Conservation (phyloP, 1,140 invertebrate species). For the Teleogryllus occipitalis region DNA sequence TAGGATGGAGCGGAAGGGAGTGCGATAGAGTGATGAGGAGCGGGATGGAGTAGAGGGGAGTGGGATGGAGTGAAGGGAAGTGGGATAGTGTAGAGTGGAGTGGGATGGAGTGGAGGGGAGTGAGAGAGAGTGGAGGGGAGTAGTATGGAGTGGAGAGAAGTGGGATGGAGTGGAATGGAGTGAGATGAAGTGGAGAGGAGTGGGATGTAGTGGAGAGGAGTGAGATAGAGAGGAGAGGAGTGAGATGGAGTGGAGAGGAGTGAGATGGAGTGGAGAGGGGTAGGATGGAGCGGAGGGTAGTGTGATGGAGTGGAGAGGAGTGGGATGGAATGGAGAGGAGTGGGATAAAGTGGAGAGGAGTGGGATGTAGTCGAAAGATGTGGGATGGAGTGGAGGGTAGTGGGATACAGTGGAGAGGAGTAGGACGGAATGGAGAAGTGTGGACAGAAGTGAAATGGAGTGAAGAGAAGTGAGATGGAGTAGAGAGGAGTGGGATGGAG, state of each 20-base stretch:
- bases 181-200: too few relatives aligned
- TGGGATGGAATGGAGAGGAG: conserved; percentile 10
- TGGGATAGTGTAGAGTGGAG: too few relatives aligned
- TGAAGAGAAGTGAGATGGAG: conserved; percentile 12
- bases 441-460: conserved; percentile 22
- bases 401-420: background rate
- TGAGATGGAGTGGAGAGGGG: conserved; percentile 13
- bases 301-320: conserved; percentile 1
- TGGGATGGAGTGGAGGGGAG: too few relatives aligned
- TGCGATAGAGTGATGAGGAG: too few relatives aligned
- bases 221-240: too few relatives aligned
- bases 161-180: too few relatives aligned
- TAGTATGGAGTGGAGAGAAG: too few relatives aligned
- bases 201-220: too few relatives aligned
- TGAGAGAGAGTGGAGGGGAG: too few relatives aligned
- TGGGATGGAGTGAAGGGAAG: too few relatives aligned
- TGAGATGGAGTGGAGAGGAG: conserved; percentile 23
- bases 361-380: conserved; percentile 12
- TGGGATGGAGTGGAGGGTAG: conserved; percentile 3
- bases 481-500: conserved; percentile 4
- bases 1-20: too few relatives aligned
- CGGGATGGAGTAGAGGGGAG: too few relatives aligned
- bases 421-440: conserved; percentile 9
- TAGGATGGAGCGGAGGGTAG: background rate
- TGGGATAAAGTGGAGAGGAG: conserved; percentile 23